Percentiles rank a stretch among this genome's conserved stretches.
phyloP scores from a whole-genome alignment of 2,797 vertebrate genomes.

The Calcarius lapponicus region DNA sequence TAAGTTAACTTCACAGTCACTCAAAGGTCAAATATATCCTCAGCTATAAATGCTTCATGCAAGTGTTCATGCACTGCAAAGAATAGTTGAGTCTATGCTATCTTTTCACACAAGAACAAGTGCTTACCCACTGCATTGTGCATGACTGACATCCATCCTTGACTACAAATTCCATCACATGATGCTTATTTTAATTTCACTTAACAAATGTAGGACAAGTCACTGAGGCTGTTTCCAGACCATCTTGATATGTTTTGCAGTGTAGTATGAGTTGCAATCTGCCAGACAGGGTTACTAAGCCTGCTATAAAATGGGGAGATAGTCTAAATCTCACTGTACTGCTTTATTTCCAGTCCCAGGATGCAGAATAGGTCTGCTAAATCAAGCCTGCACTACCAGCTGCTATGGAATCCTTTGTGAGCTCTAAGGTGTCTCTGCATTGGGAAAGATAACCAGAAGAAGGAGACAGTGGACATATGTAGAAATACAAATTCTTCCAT shows the following conservation, averaged over 20 bases:
- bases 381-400: background rate
- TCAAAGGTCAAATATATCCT: background rate
- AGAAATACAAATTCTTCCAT: background rate
- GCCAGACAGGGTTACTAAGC: background rate
- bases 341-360: background rate
- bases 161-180: background rate
- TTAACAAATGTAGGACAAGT: background rate
- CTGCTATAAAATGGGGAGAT: background rate
- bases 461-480: accelerated
- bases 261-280: background rate
- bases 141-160: background rate
- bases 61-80: background rate
- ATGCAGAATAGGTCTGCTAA: background rate
- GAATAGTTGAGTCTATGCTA: background rate
- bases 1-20: background rate
- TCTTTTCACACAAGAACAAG: background rate
- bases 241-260: background rate
- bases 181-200: background rate
- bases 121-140: background rate
- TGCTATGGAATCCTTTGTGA: background rate
- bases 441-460: background rate
- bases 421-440: background rate
- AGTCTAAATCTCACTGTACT: background rate
- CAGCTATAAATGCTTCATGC: background rate
- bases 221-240: background rate